A percentile compares a stretch with the other conserved stretches of the same genome.
Conservation (phyloP, 1,140 invertebrate species). For the Aphaenogaster rudis region DNA sequence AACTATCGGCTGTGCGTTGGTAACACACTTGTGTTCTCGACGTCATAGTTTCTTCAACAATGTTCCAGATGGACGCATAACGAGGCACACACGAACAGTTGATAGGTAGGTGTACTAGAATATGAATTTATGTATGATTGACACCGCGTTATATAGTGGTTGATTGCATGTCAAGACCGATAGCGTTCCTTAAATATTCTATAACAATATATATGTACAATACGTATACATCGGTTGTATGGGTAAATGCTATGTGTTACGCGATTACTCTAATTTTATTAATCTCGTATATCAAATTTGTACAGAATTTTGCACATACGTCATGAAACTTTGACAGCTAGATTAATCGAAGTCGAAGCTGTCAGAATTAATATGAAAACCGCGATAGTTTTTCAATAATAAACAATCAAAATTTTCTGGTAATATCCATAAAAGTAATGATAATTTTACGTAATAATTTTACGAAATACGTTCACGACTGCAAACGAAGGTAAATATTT, state of each 20-base stretch:
- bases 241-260: neutral
- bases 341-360: neutral
- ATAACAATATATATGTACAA: neutral
- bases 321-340: neutral
- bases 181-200: constrained; percentile 15
- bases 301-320: neutral
- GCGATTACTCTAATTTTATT: neutral
- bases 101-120: neutral
- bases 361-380: neutral
- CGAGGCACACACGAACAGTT: neutral
- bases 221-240: neutral
- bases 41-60: constrained; percentile 27
- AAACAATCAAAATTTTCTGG: neutral
- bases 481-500: neutral
- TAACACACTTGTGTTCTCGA: neutral
- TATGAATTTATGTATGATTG: constrained; percentile 48
- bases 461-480: neutral
- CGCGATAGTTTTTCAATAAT: neutral
- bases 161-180: neutral
- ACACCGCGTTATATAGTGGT: constrained; percentile 9
- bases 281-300: neutral
- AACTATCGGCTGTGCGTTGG: neutral
- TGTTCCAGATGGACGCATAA: constrained; percentile 49
- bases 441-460: neutral
- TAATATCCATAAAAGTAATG: neutral